Percentiles rank a stretch among this genome's conserved stretches.
Conservation (phyloP, 92 coral and sea anemone genomes). For the Phenganax marumi region DNA sequence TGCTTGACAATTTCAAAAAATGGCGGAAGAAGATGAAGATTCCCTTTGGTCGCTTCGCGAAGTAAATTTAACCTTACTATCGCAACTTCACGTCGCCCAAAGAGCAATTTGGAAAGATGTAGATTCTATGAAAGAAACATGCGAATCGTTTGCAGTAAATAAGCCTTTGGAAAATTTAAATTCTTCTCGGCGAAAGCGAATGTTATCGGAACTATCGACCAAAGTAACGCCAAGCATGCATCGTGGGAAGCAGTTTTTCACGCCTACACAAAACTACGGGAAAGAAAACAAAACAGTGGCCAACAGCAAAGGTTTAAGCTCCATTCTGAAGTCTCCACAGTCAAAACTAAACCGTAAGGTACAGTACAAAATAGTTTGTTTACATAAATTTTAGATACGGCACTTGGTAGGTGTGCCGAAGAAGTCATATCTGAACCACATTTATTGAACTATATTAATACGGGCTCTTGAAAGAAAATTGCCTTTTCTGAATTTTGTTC, state of each 20-base stretch:
- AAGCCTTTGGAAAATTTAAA: neutral
- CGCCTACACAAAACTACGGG: neutral
- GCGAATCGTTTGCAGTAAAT: constrained; percentile 7
- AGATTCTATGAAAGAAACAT: constrained; percentile 57
- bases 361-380: neutral
- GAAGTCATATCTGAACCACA: too few species aligned
- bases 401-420: too few species aligned
- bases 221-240: constrained; percentile 5
- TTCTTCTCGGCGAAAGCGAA: constrained; percentile 8
- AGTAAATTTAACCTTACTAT: constrained; percentile 66
- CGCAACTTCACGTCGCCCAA: constrained; percentile 71
- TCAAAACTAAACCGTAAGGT: constrained; percentile 11
- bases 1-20: constrained; percentile 70
- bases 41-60: constrained; percentile 70
- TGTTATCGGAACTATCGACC: constrained; percentile 10
- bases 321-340: constrained; percentile 29
- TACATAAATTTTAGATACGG: too few species aligned
- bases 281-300: constrained; percentile 4
- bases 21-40: constrained; percentile 71
- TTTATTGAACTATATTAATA: neutral
- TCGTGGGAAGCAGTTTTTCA: constrained; percentile 10
- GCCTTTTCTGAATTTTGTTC: too few species aligned
- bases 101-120: constrained; percentile 66
- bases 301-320: neutral
- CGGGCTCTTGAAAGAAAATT: too few species aligned